These are phyloP conservation scores for Gobiocypris rarus DNA, from an alignment of 2,113 vertebrate genomes.

Conservation along the genomic window DNA sequence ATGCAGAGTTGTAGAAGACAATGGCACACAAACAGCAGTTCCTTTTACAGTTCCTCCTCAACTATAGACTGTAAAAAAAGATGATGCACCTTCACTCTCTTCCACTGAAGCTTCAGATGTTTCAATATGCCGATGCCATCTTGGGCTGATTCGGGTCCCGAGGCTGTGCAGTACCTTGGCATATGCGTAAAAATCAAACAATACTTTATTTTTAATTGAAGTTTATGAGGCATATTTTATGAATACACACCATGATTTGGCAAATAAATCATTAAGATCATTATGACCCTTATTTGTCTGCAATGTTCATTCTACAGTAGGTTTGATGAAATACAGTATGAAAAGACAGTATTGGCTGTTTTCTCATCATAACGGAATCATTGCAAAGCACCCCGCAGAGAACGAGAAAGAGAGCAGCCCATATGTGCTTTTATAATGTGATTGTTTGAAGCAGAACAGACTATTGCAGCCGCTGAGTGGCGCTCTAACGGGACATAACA, in stretches of 20 bases:
- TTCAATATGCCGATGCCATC: too few relatives aligned
- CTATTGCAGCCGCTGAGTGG: too few relatives aligned
- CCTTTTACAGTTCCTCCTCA: too few relatives aligned
- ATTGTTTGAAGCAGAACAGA: slow-evolving; percentile 35
- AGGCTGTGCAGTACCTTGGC: not conserved
- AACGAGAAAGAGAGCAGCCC: not conserved
- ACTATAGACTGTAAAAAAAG: too few relatives aligned
- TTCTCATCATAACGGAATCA: slow-evolving; percentile 14
- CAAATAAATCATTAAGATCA: not conserved
- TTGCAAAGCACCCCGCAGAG: not conserved
- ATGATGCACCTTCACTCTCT: too few relatives aligned
- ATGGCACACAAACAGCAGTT: too few relatives aligned
- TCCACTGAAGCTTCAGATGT: too few relatives aligned
- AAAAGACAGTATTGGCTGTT: slow-evolving; percentile 32
- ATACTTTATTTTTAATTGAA: not conserved
- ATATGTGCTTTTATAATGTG: slow-evolving; percentile 32
- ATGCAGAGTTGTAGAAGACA: too few relatives aligned
- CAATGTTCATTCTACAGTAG: not conserved
- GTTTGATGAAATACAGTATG: not conserved
- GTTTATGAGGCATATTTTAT: too few relatives aligned
- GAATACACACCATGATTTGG: not conserved
- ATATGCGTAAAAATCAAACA: not conserved
- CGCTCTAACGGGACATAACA: too few relatives aligned
- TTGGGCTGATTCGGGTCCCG: too few relatives aligned
- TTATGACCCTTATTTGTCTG: not conserved